Conservation (phyloP, 1,140 invertebrate species). For the Zophobas morio region DNA sequence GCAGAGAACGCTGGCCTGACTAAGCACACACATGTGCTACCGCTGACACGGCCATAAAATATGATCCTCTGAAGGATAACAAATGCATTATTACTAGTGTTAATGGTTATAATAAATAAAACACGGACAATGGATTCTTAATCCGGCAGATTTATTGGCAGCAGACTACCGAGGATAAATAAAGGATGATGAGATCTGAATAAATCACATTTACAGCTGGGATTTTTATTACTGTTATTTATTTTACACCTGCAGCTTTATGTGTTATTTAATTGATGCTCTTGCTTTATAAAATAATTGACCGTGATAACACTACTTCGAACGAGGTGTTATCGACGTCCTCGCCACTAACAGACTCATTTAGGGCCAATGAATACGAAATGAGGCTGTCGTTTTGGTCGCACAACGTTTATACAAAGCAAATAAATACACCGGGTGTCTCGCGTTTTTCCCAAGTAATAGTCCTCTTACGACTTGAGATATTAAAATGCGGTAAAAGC, state of each 20-base stretch:
- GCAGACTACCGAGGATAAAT: conserved; percentile 57
- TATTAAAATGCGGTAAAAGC: no score
- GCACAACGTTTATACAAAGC: no score
- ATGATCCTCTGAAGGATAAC: conserved; percentile 67
- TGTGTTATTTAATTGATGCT: conserved; percentile 47
- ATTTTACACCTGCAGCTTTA: conserved; percentile 57
- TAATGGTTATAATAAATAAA: conserved; percentile 68
- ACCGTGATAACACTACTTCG: not conserved
- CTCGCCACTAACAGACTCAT: not conserved
- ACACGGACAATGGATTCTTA: conserved; percentile 67
- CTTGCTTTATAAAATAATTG: not conserved
- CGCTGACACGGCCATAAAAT: conserved; percentile 64
- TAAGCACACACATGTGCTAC: conserved; percentile 61
- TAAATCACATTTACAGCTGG: conserved; percentile 65
- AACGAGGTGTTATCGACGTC: not conserved
- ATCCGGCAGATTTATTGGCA: conserved; percentile 66
- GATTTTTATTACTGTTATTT: conserved; percentile 57
- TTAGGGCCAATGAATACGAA: conserved; percentile 2
- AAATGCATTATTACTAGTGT: conserved; percentile 68
- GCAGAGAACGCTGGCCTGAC: conserved; percentile 46
- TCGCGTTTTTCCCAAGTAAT: no score
- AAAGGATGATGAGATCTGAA: conserved; percentile 62
- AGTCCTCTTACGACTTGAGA: no score
- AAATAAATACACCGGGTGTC: no score
- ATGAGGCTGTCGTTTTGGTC: not conserved